Base-by-base conservation (phyloP, 2,113 vertebrate genomes). In the Regulus satrapa region DNA sequence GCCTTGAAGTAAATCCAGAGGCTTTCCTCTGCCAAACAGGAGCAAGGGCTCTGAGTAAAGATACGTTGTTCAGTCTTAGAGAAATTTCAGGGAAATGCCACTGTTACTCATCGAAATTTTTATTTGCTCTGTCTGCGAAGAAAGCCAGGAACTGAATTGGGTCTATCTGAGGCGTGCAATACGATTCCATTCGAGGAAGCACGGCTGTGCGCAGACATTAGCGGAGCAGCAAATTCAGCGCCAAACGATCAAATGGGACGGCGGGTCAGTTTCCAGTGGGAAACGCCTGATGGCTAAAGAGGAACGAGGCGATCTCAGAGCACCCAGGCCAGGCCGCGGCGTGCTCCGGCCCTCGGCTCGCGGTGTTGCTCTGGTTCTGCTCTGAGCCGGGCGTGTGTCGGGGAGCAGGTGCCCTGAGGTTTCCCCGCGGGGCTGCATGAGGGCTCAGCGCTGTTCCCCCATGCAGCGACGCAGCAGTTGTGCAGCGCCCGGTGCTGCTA, bases 81-180 rank as follows among this genome's bases (percentile, higher is more conserved):
- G 73, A 79, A 82, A 77, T 66, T 92, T 84, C 26, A 55, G 62
- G 73, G 77, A 72, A 94, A 49, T 51, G 74, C 49, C 74, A 43
- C 45, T 68, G 46, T 91, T 90, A 77, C 63, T 83, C 46, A 55
- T 4, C 6, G 3, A 16, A 92, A 80, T 84, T 88, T 51, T 58
- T 84, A 48, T 87, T 86, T 91, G 36, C 34, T 95, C 34, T 38
- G 49, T 61, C 34, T 38, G 49, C 58, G 43, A 92, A 46, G 75
- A 88, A 66, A 79, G 77, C 82, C 63, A 84, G 8, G 75, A 75
- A 86, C 69, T 58, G 77, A 69, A 92, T 28, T 66, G 56, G 43
- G 58, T 67, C 81, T 92, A 86, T 63, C 36, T 64, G 56, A 68
- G 20, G 51, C 92, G 41, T 80, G 40, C 92, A 87, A 61, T 54